Conservation (phyloP, 2,888 invertebrate genomes). For the Platycheirus rosarum region DNA sequence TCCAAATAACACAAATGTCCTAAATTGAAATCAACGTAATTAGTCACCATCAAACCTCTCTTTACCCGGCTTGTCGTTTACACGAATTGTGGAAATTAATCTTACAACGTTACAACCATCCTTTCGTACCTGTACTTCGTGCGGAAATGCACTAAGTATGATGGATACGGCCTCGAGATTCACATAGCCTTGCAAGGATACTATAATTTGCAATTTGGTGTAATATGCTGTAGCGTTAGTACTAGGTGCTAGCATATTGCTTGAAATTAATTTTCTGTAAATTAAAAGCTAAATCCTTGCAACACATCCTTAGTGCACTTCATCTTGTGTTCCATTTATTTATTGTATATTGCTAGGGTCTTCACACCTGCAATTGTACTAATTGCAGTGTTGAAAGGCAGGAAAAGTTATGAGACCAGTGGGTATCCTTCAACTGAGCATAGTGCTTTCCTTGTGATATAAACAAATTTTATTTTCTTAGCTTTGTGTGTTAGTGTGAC, state of each 20-base stretch:
- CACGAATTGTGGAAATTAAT: slow-evolving; percentile 51
- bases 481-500: not conserved
- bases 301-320: slow-evolving; percentile 13
- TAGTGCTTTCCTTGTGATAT: not conserved
- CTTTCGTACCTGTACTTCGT: too few species aligned
- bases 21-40: slow-evolving; percentile 51
- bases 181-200: slow-evolving; percentile 36
- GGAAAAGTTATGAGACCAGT: slow-evolving; percentile 48
- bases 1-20: slow-evolving; percentile 31
- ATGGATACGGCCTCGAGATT: slow-evolving; percentile 37
- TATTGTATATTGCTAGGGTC: not conserved
- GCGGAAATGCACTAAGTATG: slow-evolving; percentile 21
- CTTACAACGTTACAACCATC: slow-evolving; percentile 6
- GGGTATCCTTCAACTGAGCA: not conserved
- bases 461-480: slow-evolving; percentile 3
- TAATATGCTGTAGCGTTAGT: not conserved
- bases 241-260: slow-evolving; percentile 1
- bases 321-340: slow-evolving; percentile 16
- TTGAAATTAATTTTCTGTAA: slow-evolving; percentile 43
- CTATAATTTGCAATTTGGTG: slow-evolving; percentile 35
- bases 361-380: slow-evolving; percentile 44
- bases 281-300: slow-evolving; percentile 39
- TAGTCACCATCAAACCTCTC: slow-evolving; percentile 44
- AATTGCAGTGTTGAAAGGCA: slow-evolving; percentile 43
- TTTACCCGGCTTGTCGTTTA: slow-evolving; percentile 40